Conservation (phyloP, 1,140 invertebrate species). For the Drosophila miranda region DNA sequence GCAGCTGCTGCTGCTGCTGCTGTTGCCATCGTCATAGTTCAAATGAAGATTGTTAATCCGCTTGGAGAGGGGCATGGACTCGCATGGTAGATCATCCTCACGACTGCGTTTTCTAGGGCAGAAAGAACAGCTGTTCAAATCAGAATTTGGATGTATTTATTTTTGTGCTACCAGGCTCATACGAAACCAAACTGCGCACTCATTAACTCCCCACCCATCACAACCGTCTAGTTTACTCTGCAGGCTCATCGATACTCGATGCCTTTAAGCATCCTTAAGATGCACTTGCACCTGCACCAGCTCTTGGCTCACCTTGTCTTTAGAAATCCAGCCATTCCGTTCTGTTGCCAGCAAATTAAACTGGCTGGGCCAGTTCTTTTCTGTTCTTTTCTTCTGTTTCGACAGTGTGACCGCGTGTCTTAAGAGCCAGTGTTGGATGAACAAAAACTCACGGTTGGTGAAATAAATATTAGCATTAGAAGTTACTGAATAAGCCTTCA, state of each 20-base stretch:
- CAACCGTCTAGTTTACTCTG: neutral
- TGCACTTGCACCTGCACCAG: neutral
- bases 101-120: conserved; percentile 73
- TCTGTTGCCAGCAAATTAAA: conserved; percentile 2
- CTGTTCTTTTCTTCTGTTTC: conserved; percentile 14
- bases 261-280: neutral
- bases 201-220: neutral
- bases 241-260: no score
- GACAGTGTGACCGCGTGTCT: no score
- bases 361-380: conserved; percentile 25
- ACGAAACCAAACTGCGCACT: neutral
- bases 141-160: neutral
- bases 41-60: conserved; percentile 80
- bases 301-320: conserved; percentile 41
- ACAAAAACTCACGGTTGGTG: no score
- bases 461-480: no score
- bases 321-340: conserved; percentile 62
- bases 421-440: no score
- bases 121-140: neutral
- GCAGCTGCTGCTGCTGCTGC: conserved; percentile 66
- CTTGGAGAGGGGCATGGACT: conserved; percentile 76
- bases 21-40: conserved; percentile 72
- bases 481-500: no score
- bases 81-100: conserved; percentile 73
- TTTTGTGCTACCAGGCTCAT: neutral